A percentile compares a stretch with the other conserved stretches of the same genome.
Conservation (phyloP, 2,797 vertebrate species). For the Tamandua tetradactyla region DNA sequence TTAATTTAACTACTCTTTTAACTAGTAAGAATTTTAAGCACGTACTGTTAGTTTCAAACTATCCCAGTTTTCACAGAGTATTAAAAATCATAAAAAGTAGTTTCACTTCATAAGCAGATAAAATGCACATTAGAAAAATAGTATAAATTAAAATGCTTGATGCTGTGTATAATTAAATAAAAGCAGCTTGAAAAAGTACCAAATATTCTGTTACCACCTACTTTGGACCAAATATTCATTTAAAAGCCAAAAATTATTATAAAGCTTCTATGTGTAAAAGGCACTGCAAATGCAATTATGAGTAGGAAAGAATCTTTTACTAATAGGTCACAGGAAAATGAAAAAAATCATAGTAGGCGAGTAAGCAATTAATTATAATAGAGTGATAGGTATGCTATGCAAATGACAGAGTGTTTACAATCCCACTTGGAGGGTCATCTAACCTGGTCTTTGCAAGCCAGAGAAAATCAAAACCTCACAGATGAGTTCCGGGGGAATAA, state of each 20-base stretch:
- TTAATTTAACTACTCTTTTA: conserved; percentile 4
- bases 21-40: not conserved
- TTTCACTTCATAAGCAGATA: not conserved
- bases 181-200: not conserved
- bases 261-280: not conserved
- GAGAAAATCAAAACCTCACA: not conserved
- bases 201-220: not conserved
- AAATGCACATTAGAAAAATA: not conserved
- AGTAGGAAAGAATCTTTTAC: not conserved
- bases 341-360: not conserved
- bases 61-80: not conserved
- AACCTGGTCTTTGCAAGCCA: not conserved
- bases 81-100: not conserved
- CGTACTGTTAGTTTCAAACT: conserved; percentile 22
- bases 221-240: not conserved
- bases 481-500: not conserved
- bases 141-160: not conserved
- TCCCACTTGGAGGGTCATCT: not conserved
- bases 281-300: not conserved
- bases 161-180: not conserved
- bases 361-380: not conserved
- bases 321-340: not conserved
- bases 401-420: not conserved
- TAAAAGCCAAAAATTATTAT: not conserved
- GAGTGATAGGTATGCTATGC: not conserved